Evolutionary conservation across 35 echinoderm and acorn worm species (phyloP).

Genomic region (Heliocidaris erythrogramma): DNA sequence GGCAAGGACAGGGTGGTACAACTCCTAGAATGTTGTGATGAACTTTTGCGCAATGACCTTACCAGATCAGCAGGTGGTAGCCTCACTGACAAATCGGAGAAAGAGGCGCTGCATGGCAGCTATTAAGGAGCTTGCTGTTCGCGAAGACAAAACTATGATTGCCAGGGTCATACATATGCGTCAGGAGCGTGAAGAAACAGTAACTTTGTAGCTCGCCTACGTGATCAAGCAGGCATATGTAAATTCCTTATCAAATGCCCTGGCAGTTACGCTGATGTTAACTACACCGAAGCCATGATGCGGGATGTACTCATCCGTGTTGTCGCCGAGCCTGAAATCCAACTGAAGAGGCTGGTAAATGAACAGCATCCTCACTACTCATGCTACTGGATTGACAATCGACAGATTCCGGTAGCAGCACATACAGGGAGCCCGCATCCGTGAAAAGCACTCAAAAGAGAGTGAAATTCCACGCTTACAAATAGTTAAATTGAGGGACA

Average conservation of each 20-base stretch:
- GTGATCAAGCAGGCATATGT: slow-evolving; percentile 45
- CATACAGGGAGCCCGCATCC: background rate
- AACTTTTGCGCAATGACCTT: slow-evolving; percentile 50
- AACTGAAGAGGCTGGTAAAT: slow-evolving; percentile 59
- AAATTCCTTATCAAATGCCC: slow-evolving; percentile 43
- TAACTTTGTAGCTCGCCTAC: slow-evolving; percentile 46
- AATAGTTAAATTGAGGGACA: too few relatives aligned
- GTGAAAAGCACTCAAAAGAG: too few relatives aligned
- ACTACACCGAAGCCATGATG: slow-evolving; percentile 52
- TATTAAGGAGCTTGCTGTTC: slow-evolving; percentile 29
- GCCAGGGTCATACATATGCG: slow-evolving; percentile 52
- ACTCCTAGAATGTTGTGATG: slow-evolving; percentile 59
- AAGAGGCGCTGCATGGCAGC: slow-evolving; percentile 37
- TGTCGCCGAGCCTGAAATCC: slow-evolving; percentile 59
- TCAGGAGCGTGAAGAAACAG: slow-evolving; percentile 55
- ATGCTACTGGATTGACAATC: background rate
- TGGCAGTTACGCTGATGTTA: slow-evolving; percentile 5
- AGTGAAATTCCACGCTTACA: too few relatives aligned
- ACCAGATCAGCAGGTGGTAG: slow-evolving; percentile 49
- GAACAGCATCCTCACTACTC: slow-evolving; percentile 39
- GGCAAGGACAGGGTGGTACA: slow-evolving; percentile 53
- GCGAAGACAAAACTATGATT: slow-evolving; percentile 58
- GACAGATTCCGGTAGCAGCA: background rate
- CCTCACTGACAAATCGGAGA: slow-evolving; percentile 51
- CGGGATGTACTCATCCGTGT: slow-evolving; percentile 52